Evolutionary conservation across 2,113 vertebrate species (phyloP), one percentile per base, ranked within the genome.

Genomic region (Laticauda colubrina): DNA sequence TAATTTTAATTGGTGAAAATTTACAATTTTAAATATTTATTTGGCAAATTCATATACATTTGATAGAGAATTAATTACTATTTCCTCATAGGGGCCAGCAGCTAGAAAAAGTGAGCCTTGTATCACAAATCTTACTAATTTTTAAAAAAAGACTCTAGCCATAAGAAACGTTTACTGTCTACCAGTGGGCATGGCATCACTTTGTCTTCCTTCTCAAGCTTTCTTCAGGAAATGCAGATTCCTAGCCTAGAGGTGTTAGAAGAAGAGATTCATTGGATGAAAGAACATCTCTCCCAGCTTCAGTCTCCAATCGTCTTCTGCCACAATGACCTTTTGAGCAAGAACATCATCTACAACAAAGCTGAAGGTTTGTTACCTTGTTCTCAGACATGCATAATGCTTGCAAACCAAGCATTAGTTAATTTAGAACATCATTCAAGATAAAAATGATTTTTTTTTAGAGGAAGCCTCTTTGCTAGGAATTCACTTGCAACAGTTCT

Each of bases 241-340:
- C 99, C 99, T 75, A 98, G 98, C 95, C 97, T 98, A 94, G 98
- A 97, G 53, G 96, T 97, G 75, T 96, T 99, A 90, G 98, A 99
- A 93, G 96, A 96, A 64, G 99, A 99, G 97, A 98, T 99, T 97
- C 93, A 94, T 48, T 99, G 99, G 99, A 98, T 99, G 98, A 97
- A 99, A 96, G 98, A 98, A 85, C 98, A 98, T 34, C 98, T 99
- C 23, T 98, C 98, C 3, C 98, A 96, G 88, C 97, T 99, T 94
- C 98, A 98, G 0, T 99, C 99, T 3, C 99, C 99, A 0, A 96
- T 99, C 20, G 99, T 99, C 75, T 98, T 99, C 54, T 99, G 99
- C 95, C 99, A 99, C 97, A 99, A 99, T 0, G 99, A 99, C 95
- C 98, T 99, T 88, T 98, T 99, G 92, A 99, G 99, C 98, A 99